Base-by-base conservation (phyloP, 2,797 vertebrate genomes). In the Coregonus sp. region DNA sequence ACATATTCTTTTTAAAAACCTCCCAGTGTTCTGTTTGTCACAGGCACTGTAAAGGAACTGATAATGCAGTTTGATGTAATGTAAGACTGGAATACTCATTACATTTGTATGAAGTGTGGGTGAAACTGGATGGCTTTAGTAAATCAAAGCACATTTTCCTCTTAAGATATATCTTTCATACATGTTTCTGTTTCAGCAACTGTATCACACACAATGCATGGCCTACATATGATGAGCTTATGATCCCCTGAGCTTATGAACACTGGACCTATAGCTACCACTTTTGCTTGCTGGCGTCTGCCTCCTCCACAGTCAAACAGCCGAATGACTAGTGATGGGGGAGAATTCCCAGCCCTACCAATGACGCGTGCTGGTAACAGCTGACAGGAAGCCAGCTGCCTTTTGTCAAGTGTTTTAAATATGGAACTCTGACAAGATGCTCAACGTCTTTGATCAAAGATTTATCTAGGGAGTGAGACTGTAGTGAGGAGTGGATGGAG, bases 341-440 rank as follows among this genome's bases (percentile, higher is more conserved):
- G 40, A 11, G 9, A 2, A 47, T 47, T 47, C 40, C 40, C 40
- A 47, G 40, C 40, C 7, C 7, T 47, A 9, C 40, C 54, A 59
- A 5, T n/a, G 54, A 7, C 54, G 6, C 6, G 6, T 59, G 14
- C 16, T n/a, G 7, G 40, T 9, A 59, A 59, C 54, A 59, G 65
- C 29, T 67, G 65, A 67, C 65, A 67, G 14, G 25, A 33, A 14
- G 29, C 40, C 40, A 40, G 37, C 14, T 4, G 31, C 2, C 14
- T 35, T 67, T 67, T 35, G 65, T 67, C 65, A 35, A 31, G 14
- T 35, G 12, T 67, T 67, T 67, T 67, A 14, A 67, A 67, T 35
- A 35, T 15, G 65, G 15, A 31, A 67, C 25, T 31, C 31, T 67
- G 65, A 67, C 65, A 67, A 67, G 65, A 67, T 4, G 5, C 65